A percentile compares a stretch with the other conserved stretches of the same genome.
These are phyloP conservation scores for Hippocampus barbouri DNA, from an alignment of 2,113 vertebrate species.

Conservation along the genomic window DNA sequence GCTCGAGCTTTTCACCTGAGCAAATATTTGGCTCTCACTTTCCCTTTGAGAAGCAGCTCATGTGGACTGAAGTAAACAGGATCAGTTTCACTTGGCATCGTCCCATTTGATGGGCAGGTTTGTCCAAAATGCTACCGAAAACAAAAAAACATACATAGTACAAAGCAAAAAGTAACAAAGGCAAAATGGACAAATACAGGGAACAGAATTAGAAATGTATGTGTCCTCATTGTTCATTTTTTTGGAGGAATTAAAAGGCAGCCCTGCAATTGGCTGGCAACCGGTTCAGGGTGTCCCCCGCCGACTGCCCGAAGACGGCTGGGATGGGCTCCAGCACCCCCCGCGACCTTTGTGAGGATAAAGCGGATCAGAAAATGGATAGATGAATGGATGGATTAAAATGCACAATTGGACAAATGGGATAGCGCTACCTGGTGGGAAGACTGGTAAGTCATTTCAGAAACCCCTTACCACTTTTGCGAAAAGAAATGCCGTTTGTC, in stretches of 20 bases:
- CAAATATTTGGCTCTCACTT: neutral
- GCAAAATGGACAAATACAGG: neutral
- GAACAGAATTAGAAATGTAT: neutral
- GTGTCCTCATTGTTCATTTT: neutral
- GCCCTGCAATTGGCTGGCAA: no score
- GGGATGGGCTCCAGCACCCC: no score
- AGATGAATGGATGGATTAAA: no score
- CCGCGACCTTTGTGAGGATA: no score
- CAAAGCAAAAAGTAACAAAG: neutral
- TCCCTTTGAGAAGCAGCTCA: neutral
- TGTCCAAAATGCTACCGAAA: neutral
- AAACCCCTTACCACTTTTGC: neutral
- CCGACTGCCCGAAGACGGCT: no score
- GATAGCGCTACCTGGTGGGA: no score
- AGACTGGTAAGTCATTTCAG: neutral
- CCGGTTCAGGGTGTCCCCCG: no score
- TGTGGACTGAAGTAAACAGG: neutral
- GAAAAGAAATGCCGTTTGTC: neutral
- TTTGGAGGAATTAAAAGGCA: neutral
- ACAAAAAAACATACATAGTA: neutral
- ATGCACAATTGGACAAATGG: no score
- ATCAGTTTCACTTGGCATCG: neutral
- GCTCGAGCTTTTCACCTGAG: neutral
- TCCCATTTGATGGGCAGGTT: neutral
- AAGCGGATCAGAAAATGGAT: no score